Percentiles rank a stretch among this genome's conserved stretches.
These are phyloP conservation scores for Catharus ustulatus DNA, from an alignment of 2,797 vertebrate genomes.

Conservation along the genomic window DNA sequence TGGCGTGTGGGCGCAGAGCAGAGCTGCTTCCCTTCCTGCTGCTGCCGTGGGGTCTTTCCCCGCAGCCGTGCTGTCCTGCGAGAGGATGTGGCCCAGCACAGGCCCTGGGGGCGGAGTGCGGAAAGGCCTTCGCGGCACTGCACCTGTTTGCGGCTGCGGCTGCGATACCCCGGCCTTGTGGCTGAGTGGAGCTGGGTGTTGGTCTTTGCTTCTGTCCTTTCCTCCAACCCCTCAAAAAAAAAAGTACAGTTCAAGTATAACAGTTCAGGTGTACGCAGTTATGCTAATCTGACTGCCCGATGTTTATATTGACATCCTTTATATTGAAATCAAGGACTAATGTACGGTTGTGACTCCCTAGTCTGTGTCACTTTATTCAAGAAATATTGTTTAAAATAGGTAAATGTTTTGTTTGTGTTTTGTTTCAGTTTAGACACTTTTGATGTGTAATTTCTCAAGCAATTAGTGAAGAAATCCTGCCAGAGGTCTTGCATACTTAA, in stretches of 20 bases:
- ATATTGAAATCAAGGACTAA: accelerated
- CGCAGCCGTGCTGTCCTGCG: neutral
- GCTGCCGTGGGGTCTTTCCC: no score
- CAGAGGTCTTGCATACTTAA: neutral
- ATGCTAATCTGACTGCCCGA: accelerated
- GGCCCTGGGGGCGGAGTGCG: neutral
- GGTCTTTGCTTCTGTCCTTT: no score
- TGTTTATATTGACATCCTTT: accelerated
- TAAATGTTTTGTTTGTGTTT: neutral
- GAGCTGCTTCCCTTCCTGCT: accelerated
- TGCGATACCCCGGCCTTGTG: neutral
- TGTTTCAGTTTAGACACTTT: neutral
- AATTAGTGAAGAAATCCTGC: neutral
- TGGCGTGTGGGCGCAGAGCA: neutral
- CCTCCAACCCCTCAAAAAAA: accelerated
- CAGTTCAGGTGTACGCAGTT: neutral
- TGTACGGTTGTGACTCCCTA: neutral
- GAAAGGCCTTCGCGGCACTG: neutral
- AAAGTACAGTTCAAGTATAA: neutral
- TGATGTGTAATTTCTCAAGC: neutral
- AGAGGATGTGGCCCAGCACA: neutral
- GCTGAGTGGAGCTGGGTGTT: neutral
- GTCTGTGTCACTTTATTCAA: neutral
- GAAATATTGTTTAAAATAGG: neutral
- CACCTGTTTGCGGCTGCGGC: neutral